These are phyloP conservation scores for Limnodromus scolopaceus DNA, from an alignment of 2,797 vertebrate genomes.

Conservation along the genomic window DNA sequence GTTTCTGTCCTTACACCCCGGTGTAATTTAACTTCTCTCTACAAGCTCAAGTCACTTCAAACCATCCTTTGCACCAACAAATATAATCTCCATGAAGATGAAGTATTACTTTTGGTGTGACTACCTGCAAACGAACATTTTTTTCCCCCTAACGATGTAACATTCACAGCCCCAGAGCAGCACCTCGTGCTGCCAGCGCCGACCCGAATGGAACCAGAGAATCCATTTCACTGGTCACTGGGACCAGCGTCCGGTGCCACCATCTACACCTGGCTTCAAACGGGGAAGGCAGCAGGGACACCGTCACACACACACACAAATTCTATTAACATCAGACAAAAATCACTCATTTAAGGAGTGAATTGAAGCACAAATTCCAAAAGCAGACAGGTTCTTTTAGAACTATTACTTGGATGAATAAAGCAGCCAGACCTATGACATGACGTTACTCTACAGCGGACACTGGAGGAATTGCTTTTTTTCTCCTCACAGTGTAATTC, in stretches of 20 bases:
- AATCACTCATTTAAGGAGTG: background rate
- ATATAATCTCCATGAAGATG: background rate
- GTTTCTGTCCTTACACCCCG: background rate
- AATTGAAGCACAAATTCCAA: background rate
- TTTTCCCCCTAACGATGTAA: accelerated
- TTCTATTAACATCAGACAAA: background rate
- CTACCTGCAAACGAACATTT: accelerated
- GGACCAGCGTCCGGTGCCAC: background rate
- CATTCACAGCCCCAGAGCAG: background rate
- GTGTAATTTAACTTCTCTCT: background rate
- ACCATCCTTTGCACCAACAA: background rate
- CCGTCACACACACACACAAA: background rate
- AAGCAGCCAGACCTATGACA: background rate
- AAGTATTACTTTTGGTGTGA: background rate
- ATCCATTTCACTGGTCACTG: background rate
- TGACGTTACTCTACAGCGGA: background rate
- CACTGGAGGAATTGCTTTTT: background rate
- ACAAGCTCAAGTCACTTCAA: background rate
- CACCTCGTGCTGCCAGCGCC: background rate
- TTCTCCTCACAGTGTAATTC: background rate
- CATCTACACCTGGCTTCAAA: background rate
- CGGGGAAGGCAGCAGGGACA: background rate
- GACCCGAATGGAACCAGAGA: background rate
- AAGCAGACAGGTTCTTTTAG: background rate
- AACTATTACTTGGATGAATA: background rate